Percentiles rank a stretch among this genome's conserved stretches.
These are phyloP conservation scores for Pleuronectes platessa DNA, from an alignment of 2,113 vertebrate species.

Conservation along the genomic window DNA sequence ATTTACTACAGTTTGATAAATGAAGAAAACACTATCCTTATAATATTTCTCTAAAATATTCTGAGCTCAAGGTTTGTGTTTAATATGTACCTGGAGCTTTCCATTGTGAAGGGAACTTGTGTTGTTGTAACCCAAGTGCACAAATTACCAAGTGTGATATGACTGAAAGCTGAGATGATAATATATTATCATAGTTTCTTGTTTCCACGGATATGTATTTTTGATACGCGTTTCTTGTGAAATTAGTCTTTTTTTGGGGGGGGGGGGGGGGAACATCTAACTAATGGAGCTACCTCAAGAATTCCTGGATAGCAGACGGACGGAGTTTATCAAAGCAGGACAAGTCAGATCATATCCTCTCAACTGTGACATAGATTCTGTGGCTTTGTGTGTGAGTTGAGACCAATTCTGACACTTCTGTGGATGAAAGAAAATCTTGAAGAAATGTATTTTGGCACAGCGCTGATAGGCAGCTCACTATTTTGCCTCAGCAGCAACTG, in stretches of 20 bases:
- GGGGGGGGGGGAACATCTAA: neutral
- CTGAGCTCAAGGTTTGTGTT: neutral
- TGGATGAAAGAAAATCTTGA: conserved; percentile 20
- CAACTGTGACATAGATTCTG: neutral
- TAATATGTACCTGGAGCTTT: neutral
- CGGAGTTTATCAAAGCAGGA: neutral
- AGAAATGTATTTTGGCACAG: conserved; percentile 8
- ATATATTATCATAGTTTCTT: too few relatives aligned
- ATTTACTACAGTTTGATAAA: too few relatives aligned
- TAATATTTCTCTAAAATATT: too few relatives aligned
- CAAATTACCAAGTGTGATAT: too few relatives aligned
- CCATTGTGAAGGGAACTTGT: too few relatives aligned
- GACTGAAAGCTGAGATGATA: too few relatives aligned
- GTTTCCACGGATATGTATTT: neutral
- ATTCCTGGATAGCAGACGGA: neutral
- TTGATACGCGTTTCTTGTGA: neutral
- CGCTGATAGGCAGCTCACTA: neutral
- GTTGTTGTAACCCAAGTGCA: too few relatives aligned
- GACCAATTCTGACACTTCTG: neutral
- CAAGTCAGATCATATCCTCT: neutral
- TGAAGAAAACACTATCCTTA: too few relatives aligned
- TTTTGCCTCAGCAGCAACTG: neutral
- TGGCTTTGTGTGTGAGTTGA: neutral
- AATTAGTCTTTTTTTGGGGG: neutral
- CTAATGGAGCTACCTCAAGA: neutral